These are phyloP conservation scores for Zaprionus bogoriensis DNA, from an alignment of 2,888 invertebrate species.

Conservation along the genomic window DNA sequence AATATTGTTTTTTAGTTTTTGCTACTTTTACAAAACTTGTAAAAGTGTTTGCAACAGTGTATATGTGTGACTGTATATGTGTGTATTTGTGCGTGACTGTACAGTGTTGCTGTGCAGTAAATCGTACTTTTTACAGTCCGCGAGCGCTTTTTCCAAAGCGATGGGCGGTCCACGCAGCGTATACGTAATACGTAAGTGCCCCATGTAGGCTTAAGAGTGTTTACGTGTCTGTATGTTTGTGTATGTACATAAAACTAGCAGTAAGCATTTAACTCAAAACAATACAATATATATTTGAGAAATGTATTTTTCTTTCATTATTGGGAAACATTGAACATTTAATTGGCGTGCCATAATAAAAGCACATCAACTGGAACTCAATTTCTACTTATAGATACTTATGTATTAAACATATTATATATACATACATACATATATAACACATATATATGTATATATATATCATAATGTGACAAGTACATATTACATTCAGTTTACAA, in stretches of 20 bases:
- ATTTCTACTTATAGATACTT: conserved; percentile 22
- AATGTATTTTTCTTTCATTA: conserved; percentile 28
- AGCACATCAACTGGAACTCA: conserved; percentile 44
- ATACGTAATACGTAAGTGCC: conserved; percentile 13
- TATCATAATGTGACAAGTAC: conserved; percentile 12
- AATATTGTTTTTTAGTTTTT: background rate
- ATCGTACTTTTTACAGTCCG: conserved; percentile 13
- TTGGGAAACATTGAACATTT: conserved; percentile 42
- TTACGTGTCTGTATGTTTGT: conserved; percentile 1
- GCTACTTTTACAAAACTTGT: background rate
- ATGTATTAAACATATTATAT: conserved; percentile 7
- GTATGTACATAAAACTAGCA: conserved; percentile 22
- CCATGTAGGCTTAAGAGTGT: background rate
- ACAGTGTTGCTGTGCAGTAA: background rate
- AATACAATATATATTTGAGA: conserved; percentile 23
- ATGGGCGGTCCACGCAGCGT: conserved; percentile 7
- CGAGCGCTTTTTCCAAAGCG: background rate
- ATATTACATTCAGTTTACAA: conserved; percentile 53
- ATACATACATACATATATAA: conserved; percentile 8
- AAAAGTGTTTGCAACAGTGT: conserved; percentile 2
- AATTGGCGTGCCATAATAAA: conserved; percentile 49
- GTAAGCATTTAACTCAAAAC: conserved; percentile 39
- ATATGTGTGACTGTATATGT: conserved; percentile 8
- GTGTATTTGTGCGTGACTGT: conserved; percentile 17
- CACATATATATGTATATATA: conserved; percentile 6